These are phyloP conservation scores for Nettapus auritus DNA, from an alignment of 2,113 vertebrate species.

Conservation along the genomic window DNA sequence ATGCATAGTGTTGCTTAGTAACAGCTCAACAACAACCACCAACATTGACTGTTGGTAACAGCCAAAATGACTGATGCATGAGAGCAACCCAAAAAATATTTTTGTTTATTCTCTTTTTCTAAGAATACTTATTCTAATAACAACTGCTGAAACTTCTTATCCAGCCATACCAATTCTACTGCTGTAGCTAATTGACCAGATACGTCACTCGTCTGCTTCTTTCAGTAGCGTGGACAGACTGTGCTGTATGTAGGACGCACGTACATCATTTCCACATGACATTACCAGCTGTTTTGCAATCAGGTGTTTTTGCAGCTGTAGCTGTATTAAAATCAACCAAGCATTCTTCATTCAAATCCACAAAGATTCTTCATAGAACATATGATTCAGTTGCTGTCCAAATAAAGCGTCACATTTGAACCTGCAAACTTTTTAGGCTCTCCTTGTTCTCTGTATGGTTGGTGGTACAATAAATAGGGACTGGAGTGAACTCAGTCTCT, in stretches of 20 bases:
- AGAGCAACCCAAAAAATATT: neutral
- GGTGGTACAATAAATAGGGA: neutral
- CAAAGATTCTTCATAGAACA: neutral
- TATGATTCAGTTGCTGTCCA: neutral
- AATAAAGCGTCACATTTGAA: neutral
- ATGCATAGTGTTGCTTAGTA: neutral
- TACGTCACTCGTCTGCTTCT: neutral
- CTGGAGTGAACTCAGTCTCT: neutral
- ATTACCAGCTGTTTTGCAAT: neutral
- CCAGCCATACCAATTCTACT: neutral
- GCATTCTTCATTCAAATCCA: neutral
- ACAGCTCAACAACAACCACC: neutral
- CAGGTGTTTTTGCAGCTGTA: neutral
- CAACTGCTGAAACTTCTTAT: neutral
- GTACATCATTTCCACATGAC: too few species aligned
- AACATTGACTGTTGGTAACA: neutral
- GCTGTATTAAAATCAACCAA: neutral
- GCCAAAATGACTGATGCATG: neutral
- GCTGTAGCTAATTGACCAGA: neutral
- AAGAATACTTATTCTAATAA: neutral
- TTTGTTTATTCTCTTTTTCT: neutral
- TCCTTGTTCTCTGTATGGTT: neutral
- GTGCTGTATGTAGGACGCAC: neutral
- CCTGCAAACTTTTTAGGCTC: neutral
- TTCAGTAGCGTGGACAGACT: neutral